Base-by-base conservation (phyloP, 2,113 vertebrate genomes). In the Rhynchomys soricoides region DNA sequence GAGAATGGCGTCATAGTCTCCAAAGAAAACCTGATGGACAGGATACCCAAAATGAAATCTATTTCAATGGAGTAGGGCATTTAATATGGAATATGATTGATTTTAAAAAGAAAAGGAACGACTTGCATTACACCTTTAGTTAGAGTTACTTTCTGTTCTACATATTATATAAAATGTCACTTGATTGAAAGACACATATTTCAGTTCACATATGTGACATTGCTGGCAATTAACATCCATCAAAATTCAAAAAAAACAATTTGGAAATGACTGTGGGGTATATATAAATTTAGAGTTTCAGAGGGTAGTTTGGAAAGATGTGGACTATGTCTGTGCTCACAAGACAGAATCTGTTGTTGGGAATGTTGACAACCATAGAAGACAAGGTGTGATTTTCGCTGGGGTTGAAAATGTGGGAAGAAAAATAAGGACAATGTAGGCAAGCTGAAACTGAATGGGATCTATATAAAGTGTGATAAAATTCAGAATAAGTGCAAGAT, bases 21-120 rank as follows among this genome's bases (percentile, higher is more conserved):
- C 45, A 93, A 40, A 57, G 70, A 64, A 34, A 86, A 71, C 50
- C 0, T 57, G n/a, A 75, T 57, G 87, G 7, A 9, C 7, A 70
- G 13, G 52, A 48, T 92, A 90, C 59, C 22, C 71, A 73, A 94
- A 96, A 75, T 13, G 50, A 83, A 95, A 74, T 77, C 31, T 75
- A 24, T 37, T 81, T 2, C 43, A 71, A 11, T 88, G 21, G 34
- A 89, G 11, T 31, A 89, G 2, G 29, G 0, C 31, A 90, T 45
- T 75, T 87, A 52, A 74, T 78, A 21, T 87, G 13, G 92, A 85
- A 93, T 74, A 34, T 26, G 16, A 83, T 83, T 82, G 7, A 16
- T 89, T 94, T 94, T 73, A 40, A 50, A 91, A 89, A 83, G 55
- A 86, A 93, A 96, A 86, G 75, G 1, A 16, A 22, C 34, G 26